phyloP scores from a whole-genome alignment of 1,140 invertebrate genomes.

The Cardiocondyla obscurior region DNA sequence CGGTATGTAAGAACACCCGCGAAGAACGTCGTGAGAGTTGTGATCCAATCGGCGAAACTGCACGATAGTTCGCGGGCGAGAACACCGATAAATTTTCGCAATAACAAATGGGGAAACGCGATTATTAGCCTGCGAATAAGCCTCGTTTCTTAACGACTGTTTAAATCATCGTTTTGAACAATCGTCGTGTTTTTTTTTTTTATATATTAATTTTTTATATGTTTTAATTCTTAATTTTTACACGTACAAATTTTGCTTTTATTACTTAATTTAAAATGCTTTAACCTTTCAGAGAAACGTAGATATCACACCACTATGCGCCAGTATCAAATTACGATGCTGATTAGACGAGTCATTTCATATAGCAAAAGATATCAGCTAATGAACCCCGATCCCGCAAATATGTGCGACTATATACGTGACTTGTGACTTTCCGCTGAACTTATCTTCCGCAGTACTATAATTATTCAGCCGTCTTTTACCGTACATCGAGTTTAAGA shows the following conservation, averaged over 20 bases:
- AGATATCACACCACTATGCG: too few relatives aligned
- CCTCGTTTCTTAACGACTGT: not conserved
- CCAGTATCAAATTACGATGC: not conserved
- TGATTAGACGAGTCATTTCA: not conserved
- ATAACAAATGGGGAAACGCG: not conserved
- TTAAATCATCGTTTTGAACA: not conserved
- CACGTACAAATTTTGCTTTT: too few relatives aligned
- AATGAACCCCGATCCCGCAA: slow-evolving; percentile 4
- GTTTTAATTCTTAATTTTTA: not conserved
- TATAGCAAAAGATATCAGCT: not conserved
- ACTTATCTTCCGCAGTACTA: not conserved
- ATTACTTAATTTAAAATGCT: not conserved
- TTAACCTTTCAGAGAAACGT: not conserved
- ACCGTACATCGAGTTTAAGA: not conserved
- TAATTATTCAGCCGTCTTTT: not conserved
- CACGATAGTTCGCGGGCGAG: not conserved
- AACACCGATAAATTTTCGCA: slow-evolving; percentile 2
- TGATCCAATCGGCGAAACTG: slow-evolving; percentile 16
- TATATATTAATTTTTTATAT: not conserved
- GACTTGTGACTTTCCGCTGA: not conserved
- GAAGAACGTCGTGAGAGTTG: not conserved
- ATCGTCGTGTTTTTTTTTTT: not conserved
- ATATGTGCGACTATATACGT: not conserved
- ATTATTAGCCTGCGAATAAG: not conserved
- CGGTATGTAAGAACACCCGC: not conserved